Evolutionary conservation across 2,113 vertebrate species (phyloP), one percentile per base, ranked within the genome.

Genomic region (Entelurus aequoreus): DNA sequence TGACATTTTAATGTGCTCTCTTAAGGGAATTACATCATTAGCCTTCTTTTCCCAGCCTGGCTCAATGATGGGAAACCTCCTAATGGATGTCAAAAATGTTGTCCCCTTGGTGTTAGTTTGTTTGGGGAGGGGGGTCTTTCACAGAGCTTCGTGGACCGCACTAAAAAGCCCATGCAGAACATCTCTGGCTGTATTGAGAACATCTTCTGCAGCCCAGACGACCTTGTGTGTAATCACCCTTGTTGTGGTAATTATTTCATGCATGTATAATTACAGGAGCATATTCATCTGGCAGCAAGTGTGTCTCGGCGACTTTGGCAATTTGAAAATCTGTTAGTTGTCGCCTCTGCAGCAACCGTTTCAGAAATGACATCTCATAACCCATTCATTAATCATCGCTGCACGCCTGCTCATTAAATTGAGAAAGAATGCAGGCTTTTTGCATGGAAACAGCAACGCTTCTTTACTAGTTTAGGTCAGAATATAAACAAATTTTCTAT

Each of bases 1-100:
- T 84, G 80, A 86, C 82, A 81, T 84, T 85, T 87, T 85, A 85
- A 84, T 87, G 87, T 80, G 76, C 71, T 87, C 88, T 86, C 87
- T 63, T 37, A 46, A 84, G 87, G 87, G 84, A 87, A 89, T 90
- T 74, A 88, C 87, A 88, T 87, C 88, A 90, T 76, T 82, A 72
- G 70, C 51, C 62, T 63, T 79, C 64, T 67, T 77, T 80, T 81
- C 85, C 77, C 66, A 78, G 74, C 65, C 76, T 51, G 48, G 35
- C 66, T 81, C 62, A 44, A 74, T 87, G 83, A 81, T 87, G 86
- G 87, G 88, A 88, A 90, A 84, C 77, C 84, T 85, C 76, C 69
- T 86, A 86, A 85, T 84, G 86, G 84, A 84, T 84, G 85, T 87
- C 86, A 90, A 87, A 56, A 82, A 79, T 79, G 83, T 78, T 48